Conservation (phyloP, 1,140 invertebrate genomes). For the Cotesia typhae region DNA sequence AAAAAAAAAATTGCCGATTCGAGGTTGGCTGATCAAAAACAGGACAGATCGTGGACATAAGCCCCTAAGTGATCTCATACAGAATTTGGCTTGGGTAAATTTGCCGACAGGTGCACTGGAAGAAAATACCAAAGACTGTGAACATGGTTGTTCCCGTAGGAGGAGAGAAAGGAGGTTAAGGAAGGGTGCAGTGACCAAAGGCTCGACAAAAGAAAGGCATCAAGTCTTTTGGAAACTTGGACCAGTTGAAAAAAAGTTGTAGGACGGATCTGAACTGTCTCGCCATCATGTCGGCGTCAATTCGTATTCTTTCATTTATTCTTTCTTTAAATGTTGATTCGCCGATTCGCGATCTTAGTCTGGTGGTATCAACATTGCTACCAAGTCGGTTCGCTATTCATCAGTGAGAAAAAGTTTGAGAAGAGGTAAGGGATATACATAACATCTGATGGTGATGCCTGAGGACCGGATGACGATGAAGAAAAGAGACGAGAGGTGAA, state of each 20-base stretch:
- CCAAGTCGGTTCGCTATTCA: slow-evolving; percentile 36
- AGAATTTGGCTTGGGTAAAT: slow-evolving; percentile 7
- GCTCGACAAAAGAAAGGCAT: background rate
- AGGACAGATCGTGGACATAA: background rate
- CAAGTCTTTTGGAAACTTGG: slow-evolving; percentile 22
- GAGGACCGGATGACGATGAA: slow-evolving; percentile 21
- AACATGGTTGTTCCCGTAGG: slow-evolving; percentile 6
- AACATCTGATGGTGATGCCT: slow-evolving; percentile 27
- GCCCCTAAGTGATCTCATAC: slow-evolving; percentile 5
- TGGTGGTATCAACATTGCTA: slow-evolving; percentile 38
- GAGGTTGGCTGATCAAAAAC: background rate
- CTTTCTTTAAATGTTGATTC: background rate
- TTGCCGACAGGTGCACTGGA: slow-evolving; percentile 8
- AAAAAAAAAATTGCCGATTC: background rate
- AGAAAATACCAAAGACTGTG: background rate
- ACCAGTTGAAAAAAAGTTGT: slow-evolving; percentile 33
- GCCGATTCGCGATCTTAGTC: slow-evolving; percentile 28
- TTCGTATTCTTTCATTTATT: background rate
- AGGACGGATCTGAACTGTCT: slow-evolving; percentile 8
- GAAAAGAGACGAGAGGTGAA: slow-evolving; percentile 25
- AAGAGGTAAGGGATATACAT: slow-evolving; percentile 45
- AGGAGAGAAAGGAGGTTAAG: slow-evolving; percentile 16
- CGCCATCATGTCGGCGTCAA: slow-evolving; percentile 31
- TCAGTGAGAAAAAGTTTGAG: slow-evolving; percentile 64
- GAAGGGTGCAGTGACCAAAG: background rate